These are phyloP conservation scores for Drosophila arizonae DNA, from an alignment of 1,140 invertebrate species.

Conservation along the genomic window DNA sequence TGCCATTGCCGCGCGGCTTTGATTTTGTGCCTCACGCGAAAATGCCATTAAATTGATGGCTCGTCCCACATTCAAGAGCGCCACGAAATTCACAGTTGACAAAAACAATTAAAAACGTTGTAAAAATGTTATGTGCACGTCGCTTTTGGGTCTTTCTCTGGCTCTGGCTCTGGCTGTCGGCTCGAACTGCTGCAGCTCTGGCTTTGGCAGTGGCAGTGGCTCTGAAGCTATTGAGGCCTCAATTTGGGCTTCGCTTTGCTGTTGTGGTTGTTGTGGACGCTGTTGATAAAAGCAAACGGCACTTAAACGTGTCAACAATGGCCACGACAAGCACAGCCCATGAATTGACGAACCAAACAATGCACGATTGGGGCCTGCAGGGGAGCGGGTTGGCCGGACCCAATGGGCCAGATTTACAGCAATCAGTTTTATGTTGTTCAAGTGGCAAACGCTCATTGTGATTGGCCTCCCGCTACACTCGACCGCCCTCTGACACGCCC, in stretches of 20 bases:
- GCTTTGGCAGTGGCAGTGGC: background rate
- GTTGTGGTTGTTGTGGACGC: slow-evolving; percentile 49
- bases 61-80: slow-evolving; percentile 41
- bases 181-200: background rate
- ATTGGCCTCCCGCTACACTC: slow-evolving; percentile 52
- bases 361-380: slow-evolving; percentile 22
- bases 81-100: slow-evolving; percentile 63
- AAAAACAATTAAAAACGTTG: slow-evolving; percentile 80
- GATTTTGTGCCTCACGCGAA: slow-evolving; percentile 71
- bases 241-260: slow-evolving; percentile 7
- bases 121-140: slow-evolving; percentile 78
- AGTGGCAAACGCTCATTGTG: slow-evolving; percentile 68
- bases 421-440: slow-evolving; percentile 79
- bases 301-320: slow-evolving; percentile 81
- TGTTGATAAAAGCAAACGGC: slow-evolving; percentile 78
- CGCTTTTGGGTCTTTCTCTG: slow-evolving; percentile 14
- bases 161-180: background rate
- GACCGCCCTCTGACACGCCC: slow-evolving; percentile 13
- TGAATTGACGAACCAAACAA: slow-evolving; percentile 66
- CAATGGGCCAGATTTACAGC: slow-evolving; percentile 68
- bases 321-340: slow-evolving; percentile 69
- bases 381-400: slow-evolving; percentile 32
- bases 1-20: slow-evolving; percentile 49
- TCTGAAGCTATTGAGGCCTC: slow-evolving; percentile 1
- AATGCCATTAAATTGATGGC: slow-evolving; percentile 78